Evolutionary conservation across 2,888 invertebrate species (phyloP).

Genomic region (Tiliacea citrago): DNA sequence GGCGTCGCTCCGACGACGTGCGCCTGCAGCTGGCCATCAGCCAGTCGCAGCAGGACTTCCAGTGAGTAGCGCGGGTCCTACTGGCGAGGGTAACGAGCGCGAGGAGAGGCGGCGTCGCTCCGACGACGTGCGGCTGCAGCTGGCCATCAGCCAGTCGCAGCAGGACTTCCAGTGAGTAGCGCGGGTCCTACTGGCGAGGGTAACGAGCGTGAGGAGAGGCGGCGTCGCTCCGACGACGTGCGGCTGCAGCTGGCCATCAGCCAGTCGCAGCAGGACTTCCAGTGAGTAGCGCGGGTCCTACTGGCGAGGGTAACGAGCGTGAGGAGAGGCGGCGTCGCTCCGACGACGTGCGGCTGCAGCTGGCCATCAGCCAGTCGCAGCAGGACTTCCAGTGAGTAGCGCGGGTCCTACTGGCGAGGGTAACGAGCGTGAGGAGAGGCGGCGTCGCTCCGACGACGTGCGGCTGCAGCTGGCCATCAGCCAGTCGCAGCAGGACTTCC

Average conservation of each 20-base stretch:
- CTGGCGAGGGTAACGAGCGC: conserved; percentile 96
- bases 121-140: conserved; percentile 98
- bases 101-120: conserved; percentile 98
- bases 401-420: no score
- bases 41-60: conserved; percentile 98
- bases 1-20: conserved; percentile 98
- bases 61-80: conserved; percentile 87
- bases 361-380: conserved; percentile 98
- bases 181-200: conserved; percentile 92
- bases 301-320: conserved; percentile 94
- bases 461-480: conserved; percentile 98
- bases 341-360: conserved; percentile 98
- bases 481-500: conserved; percentile 98
- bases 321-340: conserved; percentile 98
- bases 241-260: conserved; percentile 98
- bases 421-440: no score
- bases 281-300: conserved; percentile 89
- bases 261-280: conserved; percentile 98
- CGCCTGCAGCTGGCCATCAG: conserved; percentile 98
- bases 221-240: conserved; percentile 98
- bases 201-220: conserved; percentile 99
- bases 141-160: conserved; percentile 98
- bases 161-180: conserved; percentile 95
- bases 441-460: no score
- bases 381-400: conserved; percentile 95